Evolutionary conservation across 2,113 vertebrate species (phyloP).

Genomic region (Henicopernis longicauda): DNA sequence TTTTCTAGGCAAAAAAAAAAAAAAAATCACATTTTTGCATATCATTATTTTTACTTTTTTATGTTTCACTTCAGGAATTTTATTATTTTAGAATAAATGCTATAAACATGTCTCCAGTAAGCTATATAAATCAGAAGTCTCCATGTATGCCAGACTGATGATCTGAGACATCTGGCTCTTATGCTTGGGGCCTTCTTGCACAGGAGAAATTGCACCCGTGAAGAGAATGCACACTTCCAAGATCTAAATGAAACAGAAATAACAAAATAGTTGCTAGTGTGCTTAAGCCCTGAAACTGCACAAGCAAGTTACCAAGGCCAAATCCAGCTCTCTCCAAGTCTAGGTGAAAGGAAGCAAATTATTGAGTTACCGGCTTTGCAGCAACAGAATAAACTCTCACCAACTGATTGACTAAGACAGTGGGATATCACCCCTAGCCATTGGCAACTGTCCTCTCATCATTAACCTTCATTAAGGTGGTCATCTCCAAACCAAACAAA

Average conservation of each 20-base stretch:
- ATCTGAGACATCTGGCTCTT: not conserved
- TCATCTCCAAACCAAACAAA: not conserved
- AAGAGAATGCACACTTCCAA: not conserved
- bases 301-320: not conserved
- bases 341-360: slow-evolving; percentile 3
- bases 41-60: not conserved
- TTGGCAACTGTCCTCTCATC: not conserved
- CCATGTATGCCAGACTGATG: not conserved
- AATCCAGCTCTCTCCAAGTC: not conserved
- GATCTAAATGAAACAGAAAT: not conserved
- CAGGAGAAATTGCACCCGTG: fast-evolving
- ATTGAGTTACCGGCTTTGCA: not conserved
- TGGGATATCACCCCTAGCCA: not conserved
- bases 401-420: not conserved
- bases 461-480: not conserved
- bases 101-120: not conserved
- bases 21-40: not conserved
- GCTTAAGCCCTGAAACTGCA: not conserved
- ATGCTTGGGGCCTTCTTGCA: not conserved
- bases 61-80: not conserved
- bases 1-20: not conserved
- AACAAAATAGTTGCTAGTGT: not conserved
- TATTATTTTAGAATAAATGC: not conserved
- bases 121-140: not conserved
- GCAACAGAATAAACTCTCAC: not conserved